A percentile compares a stretch with the other conserved stretches of the same genome.
Evolutionary conservation across 1,140 invertebrate species (phyloP).

Genomic region (Lanistes nyassanus): DNA sequence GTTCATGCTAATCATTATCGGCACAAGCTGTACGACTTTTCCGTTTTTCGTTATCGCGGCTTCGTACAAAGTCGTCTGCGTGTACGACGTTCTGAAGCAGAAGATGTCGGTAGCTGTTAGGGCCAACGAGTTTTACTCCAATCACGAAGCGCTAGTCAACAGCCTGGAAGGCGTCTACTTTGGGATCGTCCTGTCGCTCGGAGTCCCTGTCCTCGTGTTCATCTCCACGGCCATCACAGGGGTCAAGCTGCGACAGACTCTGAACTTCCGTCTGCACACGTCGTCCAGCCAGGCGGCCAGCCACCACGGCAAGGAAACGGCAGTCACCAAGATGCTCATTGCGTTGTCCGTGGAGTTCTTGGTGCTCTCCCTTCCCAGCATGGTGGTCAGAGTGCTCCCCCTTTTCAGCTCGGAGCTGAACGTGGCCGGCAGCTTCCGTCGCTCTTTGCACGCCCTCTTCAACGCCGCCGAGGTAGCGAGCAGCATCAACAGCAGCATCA

Average conservation of each 20-base stretch:
- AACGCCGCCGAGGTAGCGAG: neutral
- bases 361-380: neutral
- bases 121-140: neutral
- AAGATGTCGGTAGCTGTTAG: too few species aligned
- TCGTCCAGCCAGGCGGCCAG: neutral
- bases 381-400: neutral
- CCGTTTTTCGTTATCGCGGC: neutral
- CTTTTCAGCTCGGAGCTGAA: neutral
- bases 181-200: neutral
- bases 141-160: neutral
- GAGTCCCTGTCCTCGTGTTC: neutral
- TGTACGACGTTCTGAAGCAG: neutral
- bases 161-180: neutral
- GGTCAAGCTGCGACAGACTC: neutral
- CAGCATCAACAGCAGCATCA: too few species aligned
- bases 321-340: constrained; percentile 12
- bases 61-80: neutral
- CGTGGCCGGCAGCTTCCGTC: neutral
- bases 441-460: neutral
- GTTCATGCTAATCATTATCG: neutral
- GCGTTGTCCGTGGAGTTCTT: neutral
- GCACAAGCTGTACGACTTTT: neutral
- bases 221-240: neutral
- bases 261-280: neutral
- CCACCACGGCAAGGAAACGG: neutral